Conservation (phyloP, 2,888 invertebrate genomes). For the Mycalesis mineus region DNA sequence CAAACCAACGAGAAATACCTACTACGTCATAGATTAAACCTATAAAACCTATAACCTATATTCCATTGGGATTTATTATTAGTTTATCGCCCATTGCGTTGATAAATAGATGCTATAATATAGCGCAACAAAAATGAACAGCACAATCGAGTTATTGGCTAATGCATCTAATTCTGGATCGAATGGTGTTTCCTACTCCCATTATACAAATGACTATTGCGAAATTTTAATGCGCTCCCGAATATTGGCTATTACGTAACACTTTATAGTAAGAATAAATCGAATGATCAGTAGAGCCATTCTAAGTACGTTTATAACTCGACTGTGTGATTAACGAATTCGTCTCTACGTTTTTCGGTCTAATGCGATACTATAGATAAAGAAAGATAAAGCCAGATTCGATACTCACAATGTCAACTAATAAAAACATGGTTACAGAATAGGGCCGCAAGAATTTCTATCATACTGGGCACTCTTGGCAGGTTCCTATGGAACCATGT, state of each 20-base stretch:
- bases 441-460: too few species aligned
- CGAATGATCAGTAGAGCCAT: too few species aligned
- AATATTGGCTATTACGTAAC: not conserved
- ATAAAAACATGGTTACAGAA: too few species aligned
- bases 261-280: not conserved
- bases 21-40: too few species aligned
- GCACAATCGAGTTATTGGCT: constrained; percentile 30
- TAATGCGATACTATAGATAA: too few species aligned
- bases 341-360: too few species aligned
- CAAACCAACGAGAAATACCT: not conserved
- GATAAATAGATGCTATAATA: constrained; percentile 2
- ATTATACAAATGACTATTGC: constrained; percentile 31
- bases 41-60: not conserved
- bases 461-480: too few species aligned
- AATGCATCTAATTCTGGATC: constrained; percentile 39
- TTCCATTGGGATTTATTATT: not conserved
- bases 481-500: too few species aligned
- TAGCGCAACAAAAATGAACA: constrained; percentile 19
- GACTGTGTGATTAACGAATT: too few species aligned
- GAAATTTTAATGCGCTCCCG: constrained; percentile 27
- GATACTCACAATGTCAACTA: too few species aligned
- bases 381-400: too few species aligned
- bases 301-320: too few species aligned
- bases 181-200: constrained; percentile 19
- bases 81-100: not conserved